These are phyloP conservation scores for Dipus sagitta DNA, from an alignment of 2,797 vertebrate genomes.

Conservation along the genomic window DNA sequence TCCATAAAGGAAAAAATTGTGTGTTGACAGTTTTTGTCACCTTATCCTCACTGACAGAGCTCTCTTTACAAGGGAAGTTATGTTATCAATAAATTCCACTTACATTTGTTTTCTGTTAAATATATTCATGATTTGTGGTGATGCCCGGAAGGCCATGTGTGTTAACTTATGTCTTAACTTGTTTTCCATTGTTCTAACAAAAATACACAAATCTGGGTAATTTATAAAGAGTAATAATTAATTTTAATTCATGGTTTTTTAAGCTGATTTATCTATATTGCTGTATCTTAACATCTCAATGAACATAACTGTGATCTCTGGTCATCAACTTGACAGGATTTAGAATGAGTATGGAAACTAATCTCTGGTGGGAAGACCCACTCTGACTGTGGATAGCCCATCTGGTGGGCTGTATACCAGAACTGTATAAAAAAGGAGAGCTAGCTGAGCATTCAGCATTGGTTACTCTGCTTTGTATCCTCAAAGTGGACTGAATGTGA, in stretches of 20 bases:
- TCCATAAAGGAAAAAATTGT: neutral
- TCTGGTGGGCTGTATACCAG: too few relatives aligned
- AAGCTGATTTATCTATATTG: neutral
- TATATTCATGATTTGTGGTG: neutral
- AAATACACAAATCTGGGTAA: neutral
- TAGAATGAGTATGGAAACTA: too few relatives aligned
- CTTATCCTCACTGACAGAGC: neutral
- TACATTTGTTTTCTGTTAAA: neutral
- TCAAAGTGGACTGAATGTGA: too few relatives aligned
- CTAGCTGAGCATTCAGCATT: too few relatives aligned
- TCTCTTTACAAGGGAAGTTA: neutral
- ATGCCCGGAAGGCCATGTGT: neutral
- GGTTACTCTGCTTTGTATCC: too few relatives aligned
- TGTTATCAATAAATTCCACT: neutral
- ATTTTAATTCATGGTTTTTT: neutral
- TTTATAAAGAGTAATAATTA: neutral
- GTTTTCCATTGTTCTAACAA: neutral
- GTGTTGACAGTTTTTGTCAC: neutral
- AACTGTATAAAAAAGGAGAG: too few relatives aligned
- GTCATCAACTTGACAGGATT: too few relatives aligned
- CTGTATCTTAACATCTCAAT: neutral
- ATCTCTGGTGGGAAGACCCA: too few relatives aligned
- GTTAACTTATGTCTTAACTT: neutral
- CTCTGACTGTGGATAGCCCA: too few relatives aligned
- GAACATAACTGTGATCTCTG: neutral